A percentile compares a stretch with the other conserved stretches of the same genome.
Evolutionary conservation across 2,888 invertebrate species (phyloP).

Genomic region (Heliconius sara): DNA sequence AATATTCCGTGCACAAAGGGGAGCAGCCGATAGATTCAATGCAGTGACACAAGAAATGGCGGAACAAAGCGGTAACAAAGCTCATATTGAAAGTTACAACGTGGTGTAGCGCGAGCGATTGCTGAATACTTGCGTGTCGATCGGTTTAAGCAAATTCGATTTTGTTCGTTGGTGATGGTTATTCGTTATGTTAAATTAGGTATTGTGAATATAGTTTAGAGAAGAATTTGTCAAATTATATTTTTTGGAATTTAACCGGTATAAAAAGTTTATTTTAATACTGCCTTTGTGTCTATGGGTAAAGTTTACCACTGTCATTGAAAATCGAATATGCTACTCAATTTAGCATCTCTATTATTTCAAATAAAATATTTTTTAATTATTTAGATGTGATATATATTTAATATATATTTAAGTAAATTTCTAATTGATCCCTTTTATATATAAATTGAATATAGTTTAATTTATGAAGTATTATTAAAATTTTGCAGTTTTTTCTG

Average conservation of each 20-base stretch:
- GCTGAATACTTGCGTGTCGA: slow-evolving; percentile 41
- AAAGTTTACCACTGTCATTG: not conserved
- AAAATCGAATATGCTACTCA: too few species aligned
- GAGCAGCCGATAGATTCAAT: slow-evolving; percentile 83
- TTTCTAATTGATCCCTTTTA: too few species aligned
- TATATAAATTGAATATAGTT: too few species aligned
- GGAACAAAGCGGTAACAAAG: slow-evolving; percentile 81
- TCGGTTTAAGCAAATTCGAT: not conserved
- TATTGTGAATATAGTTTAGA: not conserved
- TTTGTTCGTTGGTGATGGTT: not conserved
- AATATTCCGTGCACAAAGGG: slow-evolving; percentile 83
- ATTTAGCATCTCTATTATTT: not conserved
- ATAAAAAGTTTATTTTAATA: not conserved
- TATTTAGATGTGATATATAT: too few species aligned
- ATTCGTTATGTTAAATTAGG: not conserved
- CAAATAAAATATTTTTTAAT: too few species aligned
- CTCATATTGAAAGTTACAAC: slow-evolving; percentile 79
- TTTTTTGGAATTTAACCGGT: not conserved
- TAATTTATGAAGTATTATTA: too few species aligned
- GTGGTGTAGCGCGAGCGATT: slow-evolving; percentile 50
- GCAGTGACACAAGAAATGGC: slow-evolving; percentile 83
- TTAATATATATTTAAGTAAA: too few species aligned
- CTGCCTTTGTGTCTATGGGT: not conserved
- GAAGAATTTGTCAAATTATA: too few species aligned
- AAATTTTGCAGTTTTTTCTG: too few species aligned